phyloP scores from a whole-genome alignment of 2,888 invertebrate genomes.

The Camponotus fellah region DNA sequence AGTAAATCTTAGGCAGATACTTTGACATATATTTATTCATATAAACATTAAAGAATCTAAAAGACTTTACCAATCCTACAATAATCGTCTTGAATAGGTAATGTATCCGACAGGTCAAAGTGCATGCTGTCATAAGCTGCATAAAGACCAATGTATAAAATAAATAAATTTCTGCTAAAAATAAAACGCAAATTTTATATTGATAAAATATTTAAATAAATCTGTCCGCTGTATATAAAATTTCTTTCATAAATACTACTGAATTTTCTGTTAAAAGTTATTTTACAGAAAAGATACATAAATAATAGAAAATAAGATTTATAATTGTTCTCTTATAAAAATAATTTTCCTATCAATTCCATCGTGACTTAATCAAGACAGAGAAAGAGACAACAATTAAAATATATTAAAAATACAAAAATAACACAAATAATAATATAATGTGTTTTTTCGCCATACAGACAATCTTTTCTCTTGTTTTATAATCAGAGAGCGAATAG shows the following conservation, averaged over 20 bases:
- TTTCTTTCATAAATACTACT: not conserved
- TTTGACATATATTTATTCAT: not conserved
- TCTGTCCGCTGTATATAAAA: not conserved
- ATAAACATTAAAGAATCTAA: not conserved
- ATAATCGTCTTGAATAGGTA: not conserved
- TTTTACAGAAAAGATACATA: not conserved
- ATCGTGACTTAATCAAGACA: not conserved
- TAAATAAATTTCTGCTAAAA: not conserved
- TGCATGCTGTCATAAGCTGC: not conserved
- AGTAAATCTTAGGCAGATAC: not conserved
- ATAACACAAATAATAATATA: not conserved
- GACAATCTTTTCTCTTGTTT: not conserved
- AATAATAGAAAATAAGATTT: not conserved
- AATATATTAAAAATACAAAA: not conserved
- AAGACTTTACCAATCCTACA: not conserved
- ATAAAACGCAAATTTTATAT: not conserved
- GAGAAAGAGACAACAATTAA: not conserved
- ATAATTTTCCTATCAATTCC: not conserved
- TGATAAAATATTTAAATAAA: not conserved
- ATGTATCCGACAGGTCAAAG: not conserved
- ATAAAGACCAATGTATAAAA: not conserved
- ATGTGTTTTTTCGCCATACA: not conserved
- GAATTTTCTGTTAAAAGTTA: not conserved
- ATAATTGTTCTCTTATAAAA: no score
- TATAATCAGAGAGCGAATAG: not conserved